phyloP scores from a whole-genome alignment of 2,113 vertebrate genomes.

The Alethe diademata region DNA sequence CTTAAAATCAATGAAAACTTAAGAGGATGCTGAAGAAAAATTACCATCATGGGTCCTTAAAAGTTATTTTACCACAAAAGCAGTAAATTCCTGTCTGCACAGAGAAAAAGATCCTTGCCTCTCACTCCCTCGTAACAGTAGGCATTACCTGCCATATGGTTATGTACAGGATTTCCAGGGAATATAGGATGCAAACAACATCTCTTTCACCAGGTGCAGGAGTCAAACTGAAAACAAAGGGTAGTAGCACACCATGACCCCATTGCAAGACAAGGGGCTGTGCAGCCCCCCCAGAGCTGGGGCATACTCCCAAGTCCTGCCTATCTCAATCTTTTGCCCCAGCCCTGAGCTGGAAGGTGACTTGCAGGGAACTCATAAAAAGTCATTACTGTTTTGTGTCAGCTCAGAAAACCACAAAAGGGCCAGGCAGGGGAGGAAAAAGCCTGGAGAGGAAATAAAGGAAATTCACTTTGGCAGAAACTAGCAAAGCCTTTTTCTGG shows the following conservation, averaged over 20 bases:
- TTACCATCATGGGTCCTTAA: background rate
- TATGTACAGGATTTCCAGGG: background rate
- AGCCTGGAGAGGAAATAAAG: conserved; percentile 40
- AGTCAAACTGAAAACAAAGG: background rate
- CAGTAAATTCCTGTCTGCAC: background rate
- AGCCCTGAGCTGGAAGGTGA: background rate
- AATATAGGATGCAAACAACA: background rate
- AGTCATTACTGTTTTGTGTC: conserved; percentile 9
- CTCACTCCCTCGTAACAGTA: background rate
- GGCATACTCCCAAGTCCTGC: background rate
- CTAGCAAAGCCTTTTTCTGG: conserved; percentile 48
- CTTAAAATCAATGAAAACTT: background rate
- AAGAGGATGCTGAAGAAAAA: background rate
- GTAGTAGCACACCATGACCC: accelerated
- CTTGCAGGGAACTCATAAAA: background rate
- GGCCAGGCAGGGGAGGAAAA: background rate
- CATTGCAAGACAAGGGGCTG: background rate
- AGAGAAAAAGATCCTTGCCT: background rate
- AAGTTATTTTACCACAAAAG: background rate
- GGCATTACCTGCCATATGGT: background rate
- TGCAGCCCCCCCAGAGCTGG: background rate
- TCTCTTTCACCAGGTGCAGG: background rate
- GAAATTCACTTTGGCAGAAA: conserved; percentile 64
- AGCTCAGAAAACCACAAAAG: conserved; percentile 32
- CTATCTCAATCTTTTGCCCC: background rate